These are phyloP conservation scores for Polypedilum pembai DNA, from an alignment of 1,140 invertebrate species.

Conservation along the genomic window DNA sequence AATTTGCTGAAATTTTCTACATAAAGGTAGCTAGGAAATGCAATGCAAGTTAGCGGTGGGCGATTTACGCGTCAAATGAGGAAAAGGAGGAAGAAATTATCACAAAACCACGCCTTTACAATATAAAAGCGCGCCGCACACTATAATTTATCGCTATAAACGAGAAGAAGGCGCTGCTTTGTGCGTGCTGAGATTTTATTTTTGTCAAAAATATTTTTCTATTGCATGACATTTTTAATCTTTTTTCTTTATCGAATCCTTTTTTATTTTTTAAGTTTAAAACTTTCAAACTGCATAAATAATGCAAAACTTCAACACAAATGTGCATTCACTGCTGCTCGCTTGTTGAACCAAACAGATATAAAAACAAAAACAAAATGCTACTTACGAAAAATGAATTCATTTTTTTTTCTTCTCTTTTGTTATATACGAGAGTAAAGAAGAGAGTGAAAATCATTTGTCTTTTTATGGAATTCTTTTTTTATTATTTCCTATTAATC, in stretches of 20 bases:
- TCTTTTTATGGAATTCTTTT: not conserved
- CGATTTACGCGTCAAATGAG: too few relatives aligned
- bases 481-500: constrained; percentile 25
- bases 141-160: too few relatives aligned
- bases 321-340: not conserved
- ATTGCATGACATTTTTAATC: too few relatives aligned
- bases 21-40: constrained; percentile 4
- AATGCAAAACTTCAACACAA: not conserved
- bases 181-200: too few relatives aligned
- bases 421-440: too few relatives aligned
- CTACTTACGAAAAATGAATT: constrained; percentile 1
- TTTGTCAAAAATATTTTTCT: too few relatives aligned
- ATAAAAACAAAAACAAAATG: constrained; percentile 27
- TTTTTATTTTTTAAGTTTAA: too few relatives aligned
- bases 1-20: constrained; percentile 26
- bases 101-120: constrained; percentile 26
- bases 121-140: not conserved
- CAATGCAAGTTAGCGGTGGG: not conserved
- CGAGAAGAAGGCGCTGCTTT: too few relatives aligned
- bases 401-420: not conserved
- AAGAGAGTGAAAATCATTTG: not conserved
- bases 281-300: not conserved
- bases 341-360: not conserved
- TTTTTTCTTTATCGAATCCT: too few relatives aligned
- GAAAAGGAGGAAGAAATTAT: not conserved